Evolutionary conservation across 2,797 vertebrate species (phyloP).

Genomic region (Lophius americanus): DNA sequence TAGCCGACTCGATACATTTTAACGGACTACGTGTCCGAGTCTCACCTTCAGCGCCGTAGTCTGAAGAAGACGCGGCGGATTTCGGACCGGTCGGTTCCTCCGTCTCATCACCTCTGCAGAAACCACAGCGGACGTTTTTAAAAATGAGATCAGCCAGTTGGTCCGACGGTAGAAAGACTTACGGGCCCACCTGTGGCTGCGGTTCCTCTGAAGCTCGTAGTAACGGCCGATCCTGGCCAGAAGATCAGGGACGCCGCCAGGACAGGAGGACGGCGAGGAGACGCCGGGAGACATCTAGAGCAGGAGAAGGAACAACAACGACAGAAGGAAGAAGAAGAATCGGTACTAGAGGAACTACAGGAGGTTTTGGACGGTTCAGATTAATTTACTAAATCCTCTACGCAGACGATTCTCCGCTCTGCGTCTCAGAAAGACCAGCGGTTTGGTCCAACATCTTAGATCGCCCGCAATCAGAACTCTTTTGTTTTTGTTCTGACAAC

Average conservation of each 20-base stretch:
- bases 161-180: background rate
- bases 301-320: background rate
- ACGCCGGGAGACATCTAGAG: conserved; percentile 85
- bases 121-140: background rate
- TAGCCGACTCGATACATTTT: no score
- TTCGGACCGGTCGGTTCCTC: conserved; percentile 27
- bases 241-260: conserved; percentile 45
- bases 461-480: no score
- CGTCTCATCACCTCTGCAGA: conserved; percentile 26
- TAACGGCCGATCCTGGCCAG: conserved; percentile 50
- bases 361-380: no score
- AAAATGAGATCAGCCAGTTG: background rate
- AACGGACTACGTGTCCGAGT: no score
- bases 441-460: no score
- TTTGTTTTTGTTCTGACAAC: no score
- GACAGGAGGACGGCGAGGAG: conserved; percentile 63
- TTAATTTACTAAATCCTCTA: no score
- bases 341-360: no score
- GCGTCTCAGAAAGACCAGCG: no score
- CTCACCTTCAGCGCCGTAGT: background rate
- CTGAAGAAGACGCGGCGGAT: background rate
- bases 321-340: background rate
- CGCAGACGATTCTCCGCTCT: no score
- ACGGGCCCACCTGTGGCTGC: conserved; percentile 51
- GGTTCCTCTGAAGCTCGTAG: conserved; percentile 53